These are phyloP conservation scores for Scaptomyza graminum DNA, from an alignment of 1,140 invertebrate genomes.

Conservation along the genomic window DNA sequence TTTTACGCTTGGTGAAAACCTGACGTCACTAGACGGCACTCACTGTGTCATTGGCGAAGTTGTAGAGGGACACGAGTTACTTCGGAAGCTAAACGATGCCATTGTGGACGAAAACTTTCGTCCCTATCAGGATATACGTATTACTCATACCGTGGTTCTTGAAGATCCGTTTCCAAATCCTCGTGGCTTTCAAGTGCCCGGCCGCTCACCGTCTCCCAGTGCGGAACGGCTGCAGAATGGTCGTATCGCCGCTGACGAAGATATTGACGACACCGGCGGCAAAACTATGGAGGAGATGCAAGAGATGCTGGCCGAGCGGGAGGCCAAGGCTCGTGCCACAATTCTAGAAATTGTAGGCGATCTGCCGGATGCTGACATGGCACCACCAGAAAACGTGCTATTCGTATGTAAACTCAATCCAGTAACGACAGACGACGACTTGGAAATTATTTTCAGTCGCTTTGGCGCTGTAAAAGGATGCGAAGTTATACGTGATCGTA, in stretches of 20 bases:
- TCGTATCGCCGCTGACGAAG: slow-evolving; percentile 97
- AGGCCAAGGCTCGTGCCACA: slow-evolving; percentile 97
- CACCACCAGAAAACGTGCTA: slow-evolving; percentile 99
- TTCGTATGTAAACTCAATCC: slow-evolving; percentile 99
- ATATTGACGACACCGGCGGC: slow-evolving; percentile 95
- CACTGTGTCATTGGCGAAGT: slow-evolving; percentile 99
- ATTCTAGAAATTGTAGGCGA: slow-evolving; percentile 99
- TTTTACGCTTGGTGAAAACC: slow-evolving; percentile 94
- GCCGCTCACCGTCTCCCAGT: slow-evolving; percentile 94
- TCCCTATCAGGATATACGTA: slow-evolving; percentile 98
- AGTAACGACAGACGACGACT: slow-evolving; percentile 98
- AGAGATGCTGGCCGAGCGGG: slow-evolving; percentile 94
- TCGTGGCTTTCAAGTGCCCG: slow-evolving; percentile 89
- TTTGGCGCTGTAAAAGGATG: slow-evolving; percentile 98
- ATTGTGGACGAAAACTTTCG: slow-evolving; percentile 96
- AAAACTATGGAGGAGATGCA: slow-evolving; percentile 92
- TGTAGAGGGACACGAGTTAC: slow-evolving; percentile 93
- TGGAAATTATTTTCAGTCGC: slow-evolving; percentile 98
- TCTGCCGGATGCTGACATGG: slow-evolving; percentile 97
- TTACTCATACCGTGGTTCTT: slow-evolving; percentile 98
- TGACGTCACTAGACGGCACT: slow-evolving; percentile 95
- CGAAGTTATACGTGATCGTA: slow-evolving; percentile 98
- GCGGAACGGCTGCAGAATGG: slow-evolving; percentile 92
- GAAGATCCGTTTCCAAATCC: slow-evolving; percentile 98
- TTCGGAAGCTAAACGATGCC: slow-evolving; percentile 95